These are phyloP conservation scores for Mellivora capensis DNA, from an alignment of 2,113 vertebrate genomes.

Conservation along the genomic window DNA sequence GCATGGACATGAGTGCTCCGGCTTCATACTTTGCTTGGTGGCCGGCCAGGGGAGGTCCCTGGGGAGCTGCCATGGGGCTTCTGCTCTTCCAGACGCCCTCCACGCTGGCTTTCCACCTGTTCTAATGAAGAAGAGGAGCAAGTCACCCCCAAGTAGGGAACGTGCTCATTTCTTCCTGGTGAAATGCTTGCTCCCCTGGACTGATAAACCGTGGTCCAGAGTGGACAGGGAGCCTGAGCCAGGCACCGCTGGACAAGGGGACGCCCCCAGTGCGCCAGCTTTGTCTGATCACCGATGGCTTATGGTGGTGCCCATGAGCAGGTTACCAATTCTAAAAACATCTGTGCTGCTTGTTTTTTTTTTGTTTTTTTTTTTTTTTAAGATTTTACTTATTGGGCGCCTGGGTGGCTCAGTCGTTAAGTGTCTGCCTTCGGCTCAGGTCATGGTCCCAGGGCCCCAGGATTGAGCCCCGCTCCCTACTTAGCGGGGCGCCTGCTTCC, in stretches of 20 bases:
- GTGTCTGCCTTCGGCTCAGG: no score
- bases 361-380: no score
- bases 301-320: no score
- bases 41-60: background rate
- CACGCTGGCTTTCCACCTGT: background rate
- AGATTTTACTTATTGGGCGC: no score
- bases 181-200: background rate
- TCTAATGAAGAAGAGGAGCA: background rate
- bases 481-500: no score
- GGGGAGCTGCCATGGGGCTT: background rate
- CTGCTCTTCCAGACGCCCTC: background rate
- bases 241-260: background rate
- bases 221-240: background rate
- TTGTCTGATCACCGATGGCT: background rate
- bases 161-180: background rate
- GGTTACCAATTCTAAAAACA: background rate
- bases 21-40: background rate
- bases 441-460: no score
- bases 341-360: no score
- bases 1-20: rapidly evolving
- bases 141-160: no score
- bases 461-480: no score
- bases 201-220: rapidly evolving
- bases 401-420: no score
- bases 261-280: background rate